Percentiles rank a stretch among this genome's conserved stretches.
These are phyloP conservation scores for Phyto melanocephala DNA, from an alignment of 2,888 invertebrate species.

Conservation along the genomic window DNA sequence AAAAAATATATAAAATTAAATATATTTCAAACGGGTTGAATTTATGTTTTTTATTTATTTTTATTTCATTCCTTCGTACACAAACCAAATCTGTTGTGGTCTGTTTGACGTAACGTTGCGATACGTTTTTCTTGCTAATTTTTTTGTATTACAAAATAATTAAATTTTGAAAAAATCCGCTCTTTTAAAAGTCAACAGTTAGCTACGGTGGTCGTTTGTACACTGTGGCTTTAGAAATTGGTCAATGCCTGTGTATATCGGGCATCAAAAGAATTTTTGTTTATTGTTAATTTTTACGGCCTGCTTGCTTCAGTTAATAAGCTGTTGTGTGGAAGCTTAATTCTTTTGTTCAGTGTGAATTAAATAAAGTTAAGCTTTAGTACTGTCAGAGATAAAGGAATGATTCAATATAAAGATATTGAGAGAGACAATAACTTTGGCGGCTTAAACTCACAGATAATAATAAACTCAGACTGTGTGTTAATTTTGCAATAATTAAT, in stretches of 20 bases:
- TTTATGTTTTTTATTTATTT: not conserved
- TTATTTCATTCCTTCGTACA: not conserved
- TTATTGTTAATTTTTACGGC: not conserved
- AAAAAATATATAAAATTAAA: not conserved
- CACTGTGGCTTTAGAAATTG: conserved; percentile 38
- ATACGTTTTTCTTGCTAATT: not conserved
- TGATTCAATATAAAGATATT: not conserved
- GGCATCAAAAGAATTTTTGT: not conserved
- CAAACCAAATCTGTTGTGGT: conserved; percentile 11
- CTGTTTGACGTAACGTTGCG: not conserved
- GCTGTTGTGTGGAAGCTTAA: conserved; percentile 23
- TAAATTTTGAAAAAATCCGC: not conserved
- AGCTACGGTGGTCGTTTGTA: conserved; percentile 39
- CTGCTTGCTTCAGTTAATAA: not conserved
- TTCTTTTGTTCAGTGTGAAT: not conserved
- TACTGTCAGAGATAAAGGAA: conserved; percentile 4
- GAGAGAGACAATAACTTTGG: not conserved
- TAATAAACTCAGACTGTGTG: not conserved
- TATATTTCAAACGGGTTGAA: conserved; percentile 14
- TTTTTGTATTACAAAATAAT: too few species aligned
- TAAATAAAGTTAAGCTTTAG: conserved; percentile 21
- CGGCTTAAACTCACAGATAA: not conserved
- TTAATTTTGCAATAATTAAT: not conserved
- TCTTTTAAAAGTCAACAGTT: conserved; percentile 12
- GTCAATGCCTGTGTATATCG: conserved; percentile 22